Conservation (phyloP, 2,888 invertebrate genomes). For the Salticus scenicus region DNA sequence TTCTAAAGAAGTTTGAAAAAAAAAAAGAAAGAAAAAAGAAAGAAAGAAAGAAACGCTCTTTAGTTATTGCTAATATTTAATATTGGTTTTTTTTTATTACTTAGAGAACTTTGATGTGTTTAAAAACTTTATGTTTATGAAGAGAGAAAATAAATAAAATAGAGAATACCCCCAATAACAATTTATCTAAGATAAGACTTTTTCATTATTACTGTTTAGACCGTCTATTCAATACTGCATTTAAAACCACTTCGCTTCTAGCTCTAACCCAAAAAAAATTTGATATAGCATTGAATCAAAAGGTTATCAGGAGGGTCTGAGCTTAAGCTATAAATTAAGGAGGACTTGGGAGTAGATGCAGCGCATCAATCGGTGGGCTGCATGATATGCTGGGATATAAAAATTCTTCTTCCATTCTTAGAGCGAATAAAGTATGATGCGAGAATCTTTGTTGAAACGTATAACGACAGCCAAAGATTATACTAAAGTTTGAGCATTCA, state of each 20-base stretch:
- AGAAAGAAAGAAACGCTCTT: too few species aligned
- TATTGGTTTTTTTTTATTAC: too few species aligned
- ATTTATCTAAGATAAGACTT: too few species aligned
- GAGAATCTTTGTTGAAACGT: constrained; percentile 14
- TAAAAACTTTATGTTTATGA: too few species aligned
- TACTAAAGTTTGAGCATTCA: neutral
- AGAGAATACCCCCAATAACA: too few species aligned
- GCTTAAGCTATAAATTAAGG: neutral
- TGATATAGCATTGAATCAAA: neutral
- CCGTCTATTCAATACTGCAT: too few species aligned
- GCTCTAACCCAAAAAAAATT: neutral
- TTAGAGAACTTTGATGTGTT: too few species aligned
- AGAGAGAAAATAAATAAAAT: too few species aligned
- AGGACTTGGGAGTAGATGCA: neutral
- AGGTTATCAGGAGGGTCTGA: neutral
- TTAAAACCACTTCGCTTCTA: neutral
- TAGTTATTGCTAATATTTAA: too few species aligned
- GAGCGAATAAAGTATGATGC: constrained; percentile 5
- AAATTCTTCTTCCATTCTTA: neutral
- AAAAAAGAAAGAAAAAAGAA: too few species aligned
- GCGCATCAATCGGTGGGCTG: constrained; percentile 6
- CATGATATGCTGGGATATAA: constrained; percentile 1
- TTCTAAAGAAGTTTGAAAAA: too few species aligned
- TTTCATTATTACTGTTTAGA: too few species aligned
- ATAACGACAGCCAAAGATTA: constrained; percentile 7